Percentiles rank a stretch among this genome's conserved stretches.
These are phyloP conservation scores for Epicauta chinensis DNA, from an alignment of 1,140 invertebrate genomes.

Conservation along the genomic window DNA sequence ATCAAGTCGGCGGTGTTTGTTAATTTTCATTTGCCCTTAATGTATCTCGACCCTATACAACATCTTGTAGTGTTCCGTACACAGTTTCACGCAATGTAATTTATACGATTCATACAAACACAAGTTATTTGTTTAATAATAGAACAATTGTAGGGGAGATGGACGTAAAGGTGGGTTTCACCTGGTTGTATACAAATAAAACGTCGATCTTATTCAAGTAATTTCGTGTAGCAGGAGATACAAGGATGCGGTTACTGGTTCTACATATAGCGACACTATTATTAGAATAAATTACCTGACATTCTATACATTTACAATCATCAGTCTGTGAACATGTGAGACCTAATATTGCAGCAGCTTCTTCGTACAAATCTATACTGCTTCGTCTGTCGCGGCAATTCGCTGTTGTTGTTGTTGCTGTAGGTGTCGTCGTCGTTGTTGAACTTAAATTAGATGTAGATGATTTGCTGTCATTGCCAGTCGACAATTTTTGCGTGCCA, in stretches of 20 bases:
- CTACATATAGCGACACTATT: no score
- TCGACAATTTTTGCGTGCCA: neutral
- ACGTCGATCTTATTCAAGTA: neutral
- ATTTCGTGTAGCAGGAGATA: neutral
- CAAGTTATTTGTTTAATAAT: neutral
- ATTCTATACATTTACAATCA: conserved; percentile 54
- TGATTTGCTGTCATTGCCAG: conserved; percentile 14
- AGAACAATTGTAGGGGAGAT: neutral
- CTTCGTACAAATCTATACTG: conserved; percentile 49
- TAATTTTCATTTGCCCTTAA: no score
- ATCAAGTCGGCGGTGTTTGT: no score
- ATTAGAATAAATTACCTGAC: conserved; percentile 44
- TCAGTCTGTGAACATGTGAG: conserved; percentile 51
- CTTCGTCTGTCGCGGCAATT: conserved; percentile 19
- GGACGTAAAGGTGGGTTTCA: neutral
- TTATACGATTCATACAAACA: neutral
- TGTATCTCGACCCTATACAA: no score
- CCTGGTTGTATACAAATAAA: neutral
- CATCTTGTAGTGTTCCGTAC: no score
- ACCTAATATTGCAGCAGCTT: conserved; percentile 51
- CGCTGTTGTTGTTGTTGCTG: conserved; percentile 5
- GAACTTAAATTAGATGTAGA: conserved; percentile 5
- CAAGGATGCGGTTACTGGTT: no score
- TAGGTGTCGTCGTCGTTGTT: conserved; percentile 7
- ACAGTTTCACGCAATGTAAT: no score